Percentiles rank a stretch among this genome's conserved stretches.
These are phyloP conservation scores for Urocolius indicus DNA, from an alignment of 2,113 vertebrate genomes.

Conservation along the genomic window DNA sequence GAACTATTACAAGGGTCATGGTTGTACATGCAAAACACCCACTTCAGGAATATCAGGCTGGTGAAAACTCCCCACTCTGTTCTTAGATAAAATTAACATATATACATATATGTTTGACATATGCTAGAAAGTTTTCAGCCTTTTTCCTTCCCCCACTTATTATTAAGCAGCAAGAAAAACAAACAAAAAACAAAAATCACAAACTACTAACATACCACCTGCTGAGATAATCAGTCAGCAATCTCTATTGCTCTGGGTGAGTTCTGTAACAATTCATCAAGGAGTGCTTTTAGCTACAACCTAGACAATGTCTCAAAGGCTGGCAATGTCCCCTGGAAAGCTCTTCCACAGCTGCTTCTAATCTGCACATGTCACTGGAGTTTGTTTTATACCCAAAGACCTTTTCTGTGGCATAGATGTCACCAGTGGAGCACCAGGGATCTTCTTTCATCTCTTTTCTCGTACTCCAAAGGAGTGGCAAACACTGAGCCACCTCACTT, in stretches of 20 bases:
- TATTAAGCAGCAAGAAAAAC: background rate
- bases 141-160: background rate
- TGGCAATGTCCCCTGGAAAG: background rate
- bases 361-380: background rate
- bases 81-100: background rate
- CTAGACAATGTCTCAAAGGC: background rate
- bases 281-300: background rate
- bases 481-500: background rate
- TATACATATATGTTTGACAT: fast-evolving
- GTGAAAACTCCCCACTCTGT: background rate
- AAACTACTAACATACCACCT: background rate
- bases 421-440: background rate
- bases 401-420: background rate
- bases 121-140: background rate
- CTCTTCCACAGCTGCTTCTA: background rate
- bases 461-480: background rate
- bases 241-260: background rate
- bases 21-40: background rate
- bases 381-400: background rate
- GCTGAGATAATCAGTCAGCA: background rate
- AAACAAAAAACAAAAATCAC: fast-evolving
- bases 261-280: background rate
- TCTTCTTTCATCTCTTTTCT: background rate
- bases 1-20: background rate
- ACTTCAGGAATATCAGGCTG: background rate